phyloP scores from a whole-genome alignment of 2,797 vertebrate genomes.

The Fistularia commersonii region DNA sequence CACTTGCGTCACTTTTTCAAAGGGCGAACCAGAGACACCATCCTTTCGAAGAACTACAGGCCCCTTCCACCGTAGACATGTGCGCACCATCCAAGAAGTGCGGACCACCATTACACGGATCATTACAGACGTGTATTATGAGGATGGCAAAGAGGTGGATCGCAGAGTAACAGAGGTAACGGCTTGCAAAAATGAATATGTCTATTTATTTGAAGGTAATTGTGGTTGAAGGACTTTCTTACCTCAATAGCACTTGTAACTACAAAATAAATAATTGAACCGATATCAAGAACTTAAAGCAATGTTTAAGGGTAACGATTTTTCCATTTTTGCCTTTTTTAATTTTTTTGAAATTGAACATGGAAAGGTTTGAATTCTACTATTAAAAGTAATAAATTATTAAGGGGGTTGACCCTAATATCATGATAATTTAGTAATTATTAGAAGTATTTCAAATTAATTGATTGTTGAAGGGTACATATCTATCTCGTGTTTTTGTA shows the following conservation, averaged over 20 bases:
- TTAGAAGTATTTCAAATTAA: too few species aligned
- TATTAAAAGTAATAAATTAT: too few species aligned
- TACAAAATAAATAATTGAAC: too few species aligned
- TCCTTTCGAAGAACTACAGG: conserved; percentile 46
- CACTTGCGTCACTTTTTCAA: neutral
- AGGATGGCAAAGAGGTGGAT: conserved; percentile 91
- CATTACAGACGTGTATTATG: conserved; percentile 93
- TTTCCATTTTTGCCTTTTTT: too few species aligned
- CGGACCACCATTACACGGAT: conserved; percentile 88
- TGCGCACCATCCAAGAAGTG: conserved; percentile 90
- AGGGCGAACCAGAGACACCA: conserved; percentile 67
- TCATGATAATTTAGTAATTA: too few species aligned
- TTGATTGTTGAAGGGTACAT: too few species aligned
- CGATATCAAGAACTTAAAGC: too few species aligned
- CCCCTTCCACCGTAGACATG: conserved; percentile 79
- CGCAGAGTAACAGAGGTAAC: conserved; percentile 88
- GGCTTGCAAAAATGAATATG: neutral
- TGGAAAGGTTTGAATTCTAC: too few species aligned
- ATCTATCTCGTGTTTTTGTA: too few species aligned
- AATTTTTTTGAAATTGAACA: too few species aligned
- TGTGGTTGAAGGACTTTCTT: neutral
- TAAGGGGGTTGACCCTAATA: too few species aligned
- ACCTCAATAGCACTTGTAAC: neutral
- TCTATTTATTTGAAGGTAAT: neutral
- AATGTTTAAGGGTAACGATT: too few species aligned